Evolutionary conservation across 2,888 invertebrate species (phyloP).

Genomic region (Palloptera scutellata): DNA sequence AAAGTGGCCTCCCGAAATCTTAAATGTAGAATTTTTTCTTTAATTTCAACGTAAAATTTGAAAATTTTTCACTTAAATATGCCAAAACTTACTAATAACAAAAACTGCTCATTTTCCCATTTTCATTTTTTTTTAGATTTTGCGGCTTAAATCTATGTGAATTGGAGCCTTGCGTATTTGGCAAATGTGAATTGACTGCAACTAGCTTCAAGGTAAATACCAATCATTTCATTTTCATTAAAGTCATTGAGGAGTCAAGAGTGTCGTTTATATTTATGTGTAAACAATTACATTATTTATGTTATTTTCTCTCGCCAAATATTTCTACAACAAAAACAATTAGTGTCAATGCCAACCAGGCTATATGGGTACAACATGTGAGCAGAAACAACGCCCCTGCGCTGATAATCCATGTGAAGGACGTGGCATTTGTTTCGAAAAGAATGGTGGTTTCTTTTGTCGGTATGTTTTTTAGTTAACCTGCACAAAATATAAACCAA

Average conservation of each 20-base stretch:
- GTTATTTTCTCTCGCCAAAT: too few species aligned
- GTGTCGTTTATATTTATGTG: background rate
- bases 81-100: too few species aligned
- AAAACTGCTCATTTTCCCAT: too few species aligned
- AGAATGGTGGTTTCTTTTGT: constrained; percentile 74
- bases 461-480: constrained; percentile 56
- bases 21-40: background rate
- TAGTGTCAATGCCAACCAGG: constrained; percentile 74
- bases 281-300: background rate
- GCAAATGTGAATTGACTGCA: constrained; percentile 65
- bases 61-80: too few species aligned
- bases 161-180: constrained; percentile 68
- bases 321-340: constrained; percentile 23
- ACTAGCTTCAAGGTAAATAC: constrained; percentile 58
- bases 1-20: too few species aligned
- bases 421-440: constrained; percentile 76
- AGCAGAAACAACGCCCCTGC: constrained; percentile 75
- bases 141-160: constrained; percentile 81
- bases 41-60: too few species aligned
- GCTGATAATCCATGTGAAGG: constrained; percentile 78
- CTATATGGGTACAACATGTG: constrained; percentile 74
- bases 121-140: constrained; percentile 65
- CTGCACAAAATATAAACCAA: background rate
- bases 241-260: too few species aligned
- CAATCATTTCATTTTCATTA: background rate